These are phyloP conservation scores for Miniopterus natalensis DNA, from an alignment of 2,113 vertebrate species.

Conservation along the genomic window DNA sequence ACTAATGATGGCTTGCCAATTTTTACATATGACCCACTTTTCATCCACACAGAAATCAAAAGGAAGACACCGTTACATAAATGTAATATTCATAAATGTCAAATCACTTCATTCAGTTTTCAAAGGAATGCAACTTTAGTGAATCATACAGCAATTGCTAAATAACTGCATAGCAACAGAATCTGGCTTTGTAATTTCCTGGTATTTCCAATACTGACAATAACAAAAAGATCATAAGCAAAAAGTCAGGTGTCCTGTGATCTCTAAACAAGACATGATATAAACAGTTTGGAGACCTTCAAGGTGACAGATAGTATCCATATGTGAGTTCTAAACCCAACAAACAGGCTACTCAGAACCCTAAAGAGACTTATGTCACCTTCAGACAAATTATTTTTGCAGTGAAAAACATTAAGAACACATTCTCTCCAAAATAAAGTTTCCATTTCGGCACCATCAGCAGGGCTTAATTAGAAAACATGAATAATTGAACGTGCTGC, in stretches of 20 bases:
- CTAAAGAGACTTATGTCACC: conserved; percentile 4
- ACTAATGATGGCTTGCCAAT: neutral
- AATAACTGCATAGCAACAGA: neutral
- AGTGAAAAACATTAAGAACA: conserved; percentile 77
- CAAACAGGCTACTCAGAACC: neutral
- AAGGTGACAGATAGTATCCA: neutral
- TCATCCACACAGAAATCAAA: neutral
- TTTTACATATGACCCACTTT: conserved; percentile 1
- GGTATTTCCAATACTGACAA: neutral
- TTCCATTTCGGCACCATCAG: conserved; percentile 77
- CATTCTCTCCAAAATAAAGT: conserved; percentile 79
- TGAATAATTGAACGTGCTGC: conserved; percentile 81
- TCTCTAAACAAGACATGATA: conserved; percentile 13
- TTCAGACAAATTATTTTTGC: conserved; percentile 73
- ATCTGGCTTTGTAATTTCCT: neutral
- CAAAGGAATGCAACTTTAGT: neutral
- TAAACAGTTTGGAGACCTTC: conserved; percentile 54
- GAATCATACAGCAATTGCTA: neutral
- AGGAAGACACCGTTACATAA: neutral
- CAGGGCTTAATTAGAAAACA: conserved; percentile 84
- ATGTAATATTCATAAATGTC: neutral
- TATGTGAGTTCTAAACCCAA: conserved; percentile 18
- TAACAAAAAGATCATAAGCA: neutral
- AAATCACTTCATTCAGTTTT: neutral
- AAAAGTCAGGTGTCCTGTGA: conserved; percentile 49